phyloP scores from a whole-genome alignment of 2,113 vertebrate genomes.

The Eptesicus fuscus region DNA sequence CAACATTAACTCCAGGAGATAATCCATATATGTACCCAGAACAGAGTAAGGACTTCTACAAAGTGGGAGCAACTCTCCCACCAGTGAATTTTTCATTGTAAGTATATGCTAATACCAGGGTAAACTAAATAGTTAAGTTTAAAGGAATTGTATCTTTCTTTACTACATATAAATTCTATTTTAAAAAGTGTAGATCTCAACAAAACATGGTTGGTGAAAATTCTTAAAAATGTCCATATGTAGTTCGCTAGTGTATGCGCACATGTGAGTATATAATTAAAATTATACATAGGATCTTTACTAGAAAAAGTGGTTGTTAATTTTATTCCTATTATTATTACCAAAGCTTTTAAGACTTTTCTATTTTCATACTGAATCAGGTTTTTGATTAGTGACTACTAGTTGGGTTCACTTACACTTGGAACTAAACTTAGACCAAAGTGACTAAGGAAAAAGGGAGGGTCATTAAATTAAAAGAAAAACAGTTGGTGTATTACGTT shows the following conservation, averaged over 20 bases:
- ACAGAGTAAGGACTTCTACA: conserved; percentile 67
- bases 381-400: background rate
- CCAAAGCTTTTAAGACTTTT: background rate
- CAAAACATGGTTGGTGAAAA: background rate
- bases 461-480: background rate
- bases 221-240: background rate
- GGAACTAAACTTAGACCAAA: background rate
- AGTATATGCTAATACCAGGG: background rate
- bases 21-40: conserved; percentile 66
- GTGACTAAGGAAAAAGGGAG: background rate
- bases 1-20: conserved; percentile 65
- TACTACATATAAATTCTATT: background rate
- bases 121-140: background rate
- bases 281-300: background rate
- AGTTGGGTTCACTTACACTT: background rate
- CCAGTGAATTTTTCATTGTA: conserved; percentile 65
- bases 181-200: background rate
- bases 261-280: background rate
- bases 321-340: background rate
- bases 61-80: conserved; percentile 57
- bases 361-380: background rate
- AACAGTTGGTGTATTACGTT: background rate
- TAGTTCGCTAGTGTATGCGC: background rate
- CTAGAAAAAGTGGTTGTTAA: background rate
- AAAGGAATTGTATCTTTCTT: background rate